Conservation (phyloP, 2,888 invertebrate genomes). For the Drosophila barbarae region DNA sequence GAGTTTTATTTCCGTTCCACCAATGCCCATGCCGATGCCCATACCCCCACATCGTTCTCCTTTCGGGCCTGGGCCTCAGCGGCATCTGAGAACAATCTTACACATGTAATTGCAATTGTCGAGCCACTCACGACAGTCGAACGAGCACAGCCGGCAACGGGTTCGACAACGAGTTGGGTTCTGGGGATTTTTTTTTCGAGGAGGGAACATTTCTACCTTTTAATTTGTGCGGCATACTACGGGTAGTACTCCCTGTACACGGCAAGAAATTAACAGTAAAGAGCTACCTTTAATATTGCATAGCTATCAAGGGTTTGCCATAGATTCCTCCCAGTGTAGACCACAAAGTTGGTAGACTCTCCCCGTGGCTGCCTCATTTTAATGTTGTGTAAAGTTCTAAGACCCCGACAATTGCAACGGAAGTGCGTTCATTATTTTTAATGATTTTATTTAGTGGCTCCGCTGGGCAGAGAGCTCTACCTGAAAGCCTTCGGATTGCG, state of each 20-base stretch:
- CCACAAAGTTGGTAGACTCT: slow-evolving; percentile 3
- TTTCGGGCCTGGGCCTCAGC: slow-evolving; percentile 37
- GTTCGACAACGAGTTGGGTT: slow-evolving; percentile 44
- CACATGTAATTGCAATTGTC: slow-evolving; percentile 69
- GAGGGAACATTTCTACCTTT: slow-evolving; percentile 54
- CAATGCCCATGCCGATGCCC: slow-evolving; percentile 48
- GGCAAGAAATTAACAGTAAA: background rate
- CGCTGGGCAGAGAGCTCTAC: slow-evolving; percentile 14
- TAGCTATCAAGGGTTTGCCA: background rate
- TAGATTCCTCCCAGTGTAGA: slow-evolving; percentile 2
- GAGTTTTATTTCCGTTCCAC: slow-evolving; percentile 65
- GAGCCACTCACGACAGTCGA: slow-evolving; percentile 56
- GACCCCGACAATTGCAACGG: slow-evolving; percentile 63
- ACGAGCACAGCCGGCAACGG: slow-evolving; percentile 37
- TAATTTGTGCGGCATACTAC: slow-evolving; percentile 68
- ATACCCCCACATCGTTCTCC: slow-evolving; percentile 62
- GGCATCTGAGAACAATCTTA: slow-evolving; percentile 50
- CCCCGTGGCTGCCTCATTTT: slow-evolving; percentile 51
- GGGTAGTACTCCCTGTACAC: slow-evolving; percentile 14
- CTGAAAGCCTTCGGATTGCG: slow-evolving; percentile 10
- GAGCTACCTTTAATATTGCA: too few relatives aligned
- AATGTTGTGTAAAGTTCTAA: slow-evolving; percentile 67
- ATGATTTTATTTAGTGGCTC: slow-evolving; percentile 67
- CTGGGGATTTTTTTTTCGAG: slow-evolving; percentile 12
- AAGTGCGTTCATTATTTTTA: slow-evolving; percentile 73